Conservation (phyloP, 2,113 vertebrate genomes). For the Caracal caracal region DNA sequence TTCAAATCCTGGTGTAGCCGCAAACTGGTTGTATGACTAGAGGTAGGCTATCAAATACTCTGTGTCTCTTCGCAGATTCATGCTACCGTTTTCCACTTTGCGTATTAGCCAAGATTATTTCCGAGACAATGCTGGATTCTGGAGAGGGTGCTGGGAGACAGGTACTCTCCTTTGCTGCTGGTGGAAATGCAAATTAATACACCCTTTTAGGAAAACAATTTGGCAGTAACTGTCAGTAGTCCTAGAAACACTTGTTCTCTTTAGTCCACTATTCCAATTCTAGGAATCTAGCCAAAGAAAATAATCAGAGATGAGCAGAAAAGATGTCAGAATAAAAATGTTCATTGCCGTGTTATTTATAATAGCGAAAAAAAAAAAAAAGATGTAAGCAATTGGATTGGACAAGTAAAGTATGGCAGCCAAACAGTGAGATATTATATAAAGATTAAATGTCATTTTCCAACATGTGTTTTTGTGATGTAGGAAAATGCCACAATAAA, state of each 20-base stretch:
- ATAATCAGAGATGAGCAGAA: slow-evolving; percentile 58
- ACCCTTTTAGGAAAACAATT: slow-evolving; percentile 67
- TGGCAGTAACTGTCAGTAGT: slow-evolving; percentile 50
- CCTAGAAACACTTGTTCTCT: slow-evolving; percentile 58
- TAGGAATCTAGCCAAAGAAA: slow-evolving; percentile 69
- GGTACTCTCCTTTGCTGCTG: slow-evolving; percentile 23
- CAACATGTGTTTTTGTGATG: not conserved
- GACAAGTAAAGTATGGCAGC: not conserved
- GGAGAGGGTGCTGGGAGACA: slow-evolving; percentile 6
- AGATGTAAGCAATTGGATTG: not conserved
- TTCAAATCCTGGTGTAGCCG: not conserved
- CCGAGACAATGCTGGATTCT: slow-evolving; percentile 18
- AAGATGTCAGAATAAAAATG: slow-evolving; percentile 55
- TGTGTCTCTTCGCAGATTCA: not conserved
- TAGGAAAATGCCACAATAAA: not conserved
- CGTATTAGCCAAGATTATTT: slow-evolving; percentile 45
- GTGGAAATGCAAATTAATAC: slow-evolving; percentile 68
- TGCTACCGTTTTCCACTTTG: slow-evolving; percentile 38
- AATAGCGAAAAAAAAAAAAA: not conserved
- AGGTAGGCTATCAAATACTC: not conserved
- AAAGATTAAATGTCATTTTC: slow-evolving; percentile 20
- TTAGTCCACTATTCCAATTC: slow-evolving; percentile 49
- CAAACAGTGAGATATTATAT: not conserved
- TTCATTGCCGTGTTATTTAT: slow-evolving; percentile 54
- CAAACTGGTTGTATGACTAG: not conserved